Base-by-base conservation (phyloP, 2,797 vertebrate genomes). In the Meriones psammophilus region DNA sequence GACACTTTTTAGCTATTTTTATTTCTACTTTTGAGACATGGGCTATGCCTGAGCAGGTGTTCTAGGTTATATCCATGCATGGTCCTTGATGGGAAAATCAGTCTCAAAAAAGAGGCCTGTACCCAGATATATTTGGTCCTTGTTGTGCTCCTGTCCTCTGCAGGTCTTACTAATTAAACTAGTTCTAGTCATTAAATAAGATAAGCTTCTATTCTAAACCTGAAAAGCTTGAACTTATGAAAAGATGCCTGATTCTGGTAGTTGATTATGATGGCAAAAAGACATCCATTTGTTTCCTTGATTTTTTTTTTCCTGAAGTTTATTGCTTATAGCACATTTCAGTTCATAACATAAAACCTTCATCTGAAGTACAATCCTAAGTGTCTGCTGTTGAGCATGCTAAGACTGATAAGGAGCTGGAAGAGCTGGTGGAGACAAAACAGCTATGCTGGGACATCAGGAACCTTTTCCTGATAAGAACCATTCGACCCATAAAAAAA, bases 171-270 rank as follows among this genome's bases (percentile, higher is more conserved):
- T 42, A 42, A 42, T 42, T 42, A 91, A 95, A 88, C 71, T 92
- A 96, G 94, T 95, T 50, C 58, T 95, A 78, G 74, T 91, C 78
- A 94, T 97, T 97, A 93, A 95, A 98, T 96, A 98, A 97, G 68
- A n/a, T 33, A 92, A 88, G 33, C 42, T 69, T 33, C 93, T 90
- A 92, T 83, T 81, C 81, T 94, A 88, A 92, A 58, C 62, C 69
- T 22, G 68, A 84, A 60, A 73, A 54, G 10, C 42, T 89, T 73
- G 87, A 92, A 20, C 71, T 87, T 33, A 58, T 26, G 83, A 71
- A 74, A 91, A 64, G 5, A 78, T 54, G 54, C 46, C 86, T 78
- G 56, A 73, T 33, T 68, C 7, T 24, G 46, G 84, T 8, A 8
- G 39, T 46, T 88, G 88, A 81, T 94, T 86, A 26, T n/a, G 20